Conservation (phyloP, 2,888 invertebrate genomes). For the Coenonympha glycerion region DNA sequence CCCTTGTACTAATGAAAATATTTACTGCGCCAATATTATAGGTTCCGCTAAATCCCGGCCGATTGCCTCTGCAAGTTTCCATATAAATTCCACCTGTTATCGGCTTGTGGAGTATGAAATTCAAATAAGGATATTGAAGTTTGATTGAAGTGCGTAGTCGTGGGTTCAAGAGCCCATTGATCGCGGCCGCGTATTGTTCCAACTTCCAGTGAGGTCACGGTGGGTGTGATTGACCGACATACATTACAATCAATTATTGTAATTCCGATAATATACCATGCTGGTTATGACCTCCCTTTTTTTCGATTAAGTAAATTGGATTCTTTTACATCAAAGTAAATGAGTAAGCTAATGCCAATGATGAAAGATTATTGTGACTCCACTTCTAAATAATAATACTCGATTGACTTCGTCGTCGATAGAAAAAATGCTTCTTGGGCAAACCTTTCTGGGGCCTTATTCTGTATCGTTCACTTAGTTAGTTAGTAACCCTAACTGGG, state of each 20-base stretch:
- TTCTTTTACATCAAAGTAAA: background rate
- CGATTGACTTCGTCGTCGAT: too few species aligned
- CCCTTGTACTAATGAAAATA: too few species aligned
- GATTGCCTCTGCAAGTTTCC: background rate
- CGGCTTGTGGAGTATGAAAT: background rate
- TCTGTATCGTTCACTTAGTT: too few species aligned
- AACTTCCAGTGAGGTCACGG: background rate
- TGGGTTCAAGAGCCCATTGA: conserved; percentile 8
- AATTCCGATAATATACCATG: conserved; percentile 3
- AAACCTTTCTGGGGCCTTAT: too few species aligned
- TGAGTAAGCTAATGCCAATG: background rate
- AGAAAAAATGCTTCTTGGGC: too few species aligned
- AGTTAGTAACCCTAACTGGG: too few species aligned
- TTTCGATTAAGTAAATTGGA: background rate
- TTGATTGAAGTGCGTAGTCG: background rate
- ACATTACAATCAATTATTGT: conserved; percentile 1
- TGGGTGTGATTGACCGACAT: conserved; percentile 12
- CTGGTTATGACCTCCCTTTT: background rate
- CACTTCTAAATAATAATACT: background rate
- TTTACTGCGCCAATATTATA: too few species aligned
- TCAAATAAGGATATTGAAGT: conserved; percentile 2
- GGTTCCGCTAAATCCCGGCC: background rate
- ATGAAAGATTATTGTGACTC: background rate
- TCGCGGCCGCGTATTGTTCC: background rate
- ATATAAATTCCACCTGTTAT: background rate